Evolutionary conservation across 1,140 invertebrate genomes (phyloP).

Genomic region (Cotesia typhae): DNA sequence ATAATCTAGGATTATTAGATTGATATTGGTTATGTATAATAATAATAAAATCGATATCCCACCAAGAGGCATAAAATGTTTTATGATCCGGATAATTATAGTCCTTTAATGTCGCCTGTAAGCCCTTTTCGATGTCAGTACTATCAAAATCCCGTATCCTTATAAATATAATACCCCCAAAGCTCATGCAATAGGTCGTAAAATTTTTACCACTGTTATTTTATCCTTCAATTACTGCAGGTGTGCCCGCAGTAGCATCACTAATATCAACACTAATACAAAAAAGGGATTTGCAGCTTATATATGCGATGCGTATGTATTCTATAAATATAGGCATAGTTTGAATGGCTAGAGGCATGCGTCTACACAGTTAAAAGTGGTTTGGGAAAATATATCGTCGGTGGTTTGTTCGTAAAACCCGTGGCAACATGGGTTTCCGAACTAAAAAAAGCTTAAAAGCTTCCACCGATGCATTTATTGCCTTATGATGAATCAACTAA

Average conservation of each 20-base stretch:
- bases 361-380: background rate
- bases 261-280: background rate
- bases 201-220: conserved; percentile 25
- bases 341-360: background rate
- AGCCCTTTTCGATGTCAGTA: conserved; percentile 1
- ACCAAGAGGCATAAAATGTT: background rate
- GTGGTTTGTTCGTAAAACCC: conserved; percentile 25
- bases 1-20: background rate
- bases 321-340: background rate
- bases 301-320: background rate
- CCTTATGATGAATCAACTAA: conserved; percentile 2
- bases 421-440: conserved; percentile 3
- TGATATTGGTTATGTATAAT: background rate
- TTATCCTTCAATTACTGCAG: conserved; percentile 10
- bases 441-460: conserved; percentile 23
- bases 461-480: conserved; percentile 21
- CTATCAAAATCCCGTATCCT: background rate
- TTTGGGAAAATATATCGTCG: background rate
- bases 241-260: background rate
- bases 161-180: background rate
- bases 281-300: background rate
- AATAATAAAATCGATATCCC: background rate
- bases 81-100: conserved; percentile 12
- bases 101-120: conserved; percentile 1
- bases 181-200: background rate